phyloP scores from a whole-genome alignment of 2,888 invertebrate genomes.

The Papilio elwesi region DNA sequence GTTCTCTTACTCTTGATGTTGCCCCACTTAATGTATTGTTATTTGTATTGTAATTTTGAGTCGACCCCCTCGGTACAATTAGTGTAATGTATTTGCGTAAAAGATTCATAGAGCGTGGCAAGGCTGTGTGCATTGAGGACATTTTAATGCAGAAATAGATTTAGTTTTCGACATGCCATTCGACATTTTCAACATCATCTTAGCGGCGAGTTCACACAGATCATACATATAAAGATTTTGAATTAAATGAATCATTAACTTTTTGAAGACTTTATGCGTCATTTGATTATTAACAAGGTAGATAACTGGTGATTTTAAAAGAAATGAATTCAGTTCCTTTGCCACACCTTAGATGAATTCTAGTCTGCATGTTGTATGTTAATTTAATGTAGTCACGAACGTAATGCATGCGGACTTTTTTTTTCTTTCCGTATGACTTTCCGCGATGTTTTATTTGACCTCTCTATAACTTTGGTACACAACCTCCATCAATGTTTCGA shows the following conservation, averaged over 20 bases:
- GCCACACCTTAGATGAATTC: conserved; percentile 84
- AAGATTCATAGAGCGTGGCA: conserved; percentile 86
- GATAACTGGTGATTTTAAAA: conserved; percentile 68
- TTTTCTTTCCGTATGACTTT: conserved; percentile 57
- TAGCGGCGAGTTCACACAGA: conserved; percentile 74
- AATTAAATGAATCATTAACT: conserved; percentile 65
- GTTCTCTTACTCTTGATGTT: conserved; percentile 76
- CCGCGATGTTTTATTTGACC: conserved; percentile 64
- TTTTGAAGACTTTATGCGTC: conserved; percentile 57
- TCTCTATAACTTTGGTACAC: conserved; percentile 59
- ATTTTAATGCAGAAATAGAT: conserved; percentile 82
- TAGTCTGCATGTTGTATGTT: conserved; percentile 71
- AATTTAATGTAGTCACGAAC: conserved; percentile 58
- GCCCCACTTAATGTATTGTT: conserved; percentile 81
- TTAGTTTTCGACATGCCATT: conserved; percentile 78
- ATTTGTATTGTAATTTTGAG: conserved; percentile 80
- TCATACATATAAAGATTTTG: conserved; percentile 71
- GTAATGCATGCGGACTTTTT: conserved; percentile 63
- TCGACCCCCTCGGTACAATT: conserved; percentile 81
- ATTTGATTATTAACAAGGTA: conserved; percentile 66
- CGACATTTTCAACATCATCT: conserved; percentile 76
- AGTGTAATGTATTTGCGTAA: conserved; percentile 81
- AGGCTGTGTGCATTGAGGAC: conserved; percentile 88
- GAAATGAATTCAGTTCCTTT: conserved; percentile 81
- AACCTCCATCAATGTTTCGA: conserved; percentile 71